phyloP scores from a whole-genome alignment of 2,113 vertebrate species.

The Nibea coibor region DNA sequence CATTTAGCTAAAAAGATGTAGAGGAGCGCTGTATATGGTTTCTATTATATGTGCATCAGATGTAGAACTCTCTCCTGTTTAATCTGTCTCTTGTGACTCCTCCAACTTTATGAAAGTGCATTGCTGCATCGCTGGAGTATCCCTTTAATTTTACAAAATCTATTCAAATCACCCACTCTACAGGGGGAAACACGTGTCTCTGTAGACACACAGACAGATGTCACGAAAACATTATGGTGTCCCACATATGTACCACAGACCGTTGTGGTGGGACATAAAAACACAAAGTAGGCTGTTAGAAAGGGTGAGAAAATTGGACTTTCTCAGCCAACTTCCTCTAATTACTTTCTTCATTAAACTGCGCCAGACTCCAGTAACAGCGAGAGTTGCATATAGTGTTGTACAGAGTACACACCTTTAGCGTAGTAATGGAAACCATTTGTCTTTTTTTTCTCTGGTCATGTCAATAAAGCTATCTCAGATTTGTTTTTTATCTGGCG shows the following conservation, averaged over 20 bases:
- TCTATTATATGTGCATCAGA: no score
- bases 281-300: conserved; percentile 41
- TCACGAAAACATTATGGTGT: conserved; percentile 30
- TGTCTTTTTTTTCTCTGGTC: background rate
- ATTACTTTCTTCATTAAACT: conserved; percentile 53
- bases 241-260: conserved; percentile 41
- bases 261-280: conserved; percentile 55
- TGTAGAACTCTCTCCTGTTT: background rate
- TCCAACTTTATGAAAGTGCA: background rate
- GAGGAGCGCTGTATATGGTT: no score
- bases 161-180: background rate
- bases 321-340: conserved; percentile 38
- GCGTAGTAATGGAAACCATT: background rate
- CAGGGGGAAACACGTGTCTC: conserved; percentile 10
- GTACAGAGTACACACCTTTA: background rate
- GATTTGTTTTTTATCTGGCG: conserved; percentile 8
- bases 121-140: background rate
- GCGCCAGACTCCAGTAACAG: conserved; percentile 25
- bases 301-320: conserved; percentile 45
- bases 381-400: background rate
- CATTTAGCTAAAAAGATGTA: background rate
- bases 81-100: background rate
- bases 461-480: background rate
- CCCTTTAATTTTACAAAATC: conserved; percentile 2
- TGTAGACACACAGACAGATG: conserved; percentile 13